Evolutionary conservation across 1,140 invertebrate species (phyloP).

Genomic region (Steinernema feltiae): DNA sequence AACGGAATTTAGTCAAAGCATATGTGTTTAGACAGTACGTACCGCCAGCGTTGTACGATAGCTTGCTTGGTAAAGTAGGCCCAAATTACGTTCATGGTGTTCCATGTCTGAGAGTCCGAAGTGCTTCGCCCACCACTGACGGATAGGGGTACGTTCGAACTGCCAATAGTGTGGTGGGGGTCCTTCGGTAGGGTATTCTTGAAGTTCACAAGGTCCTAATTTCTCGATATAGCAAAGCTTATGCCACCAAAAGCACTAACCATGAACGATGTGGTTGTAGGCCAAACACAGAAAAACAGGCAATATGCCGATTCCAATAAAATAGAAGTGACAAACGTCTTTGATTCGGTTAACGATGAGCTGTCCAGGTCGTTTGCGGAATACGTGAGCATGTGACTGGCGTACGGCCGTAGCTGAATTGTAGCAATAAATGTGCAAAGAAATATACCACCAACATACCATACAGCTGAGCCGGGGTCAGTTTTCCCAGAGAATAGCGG

Average conservation of each 20-base stretch:
- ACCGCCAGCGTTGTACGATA: constrained; percentile 40
- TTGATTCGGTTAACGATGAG: constrained; percentile 47
- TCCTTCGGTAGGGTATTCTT: constrained; percentile 52
- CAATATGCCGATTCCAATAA: constrained; percentile 44
- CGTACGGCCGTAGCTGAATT: constrained; percentile 22
- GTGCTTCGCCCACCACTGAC: constrained; percentile 47
- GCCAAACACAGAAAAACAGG: constrained; percentile 31
- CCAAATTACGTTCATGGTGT: constrained; percentile 44
- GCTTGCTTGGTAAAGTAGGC: constrained; percentile 40
- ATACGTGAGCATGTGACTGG: constrained; percentile 39
- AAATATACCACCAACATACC: not conserved
- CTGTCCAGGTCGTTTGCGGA: constrained; percentile 45
- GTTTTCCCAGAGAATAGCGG: not conserved
- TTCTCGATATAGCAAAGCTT: not conserved
- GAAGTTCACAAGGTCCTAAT: constrained; percentile 51
- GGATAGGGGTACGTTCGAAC: constrained; percentile 51
- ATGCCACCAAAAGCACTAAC: constrained; percentile 8
- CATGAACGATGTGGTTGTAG: constrained; percentile 46
- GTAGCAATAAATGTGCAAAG: not conserved
- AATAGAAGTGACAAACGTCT: constrained; percentile 46
- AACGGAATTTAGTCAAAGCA: constrained; percentile 12
- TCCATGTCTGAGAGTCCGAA: constrained; percentile 45
- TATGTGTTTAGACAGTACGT: not conserved
- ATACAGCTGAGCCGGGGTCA: not conserved
- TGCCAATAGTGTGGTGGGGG: constrained; percentile 54